Percentiles rank a stretch among this genome's conserved stretches.
These are phyloP conservation scores for Virgularia gustaviana DNA, from an alignment of 92 coral and sea anemone species.

Conservation along the genomic window DNA sequence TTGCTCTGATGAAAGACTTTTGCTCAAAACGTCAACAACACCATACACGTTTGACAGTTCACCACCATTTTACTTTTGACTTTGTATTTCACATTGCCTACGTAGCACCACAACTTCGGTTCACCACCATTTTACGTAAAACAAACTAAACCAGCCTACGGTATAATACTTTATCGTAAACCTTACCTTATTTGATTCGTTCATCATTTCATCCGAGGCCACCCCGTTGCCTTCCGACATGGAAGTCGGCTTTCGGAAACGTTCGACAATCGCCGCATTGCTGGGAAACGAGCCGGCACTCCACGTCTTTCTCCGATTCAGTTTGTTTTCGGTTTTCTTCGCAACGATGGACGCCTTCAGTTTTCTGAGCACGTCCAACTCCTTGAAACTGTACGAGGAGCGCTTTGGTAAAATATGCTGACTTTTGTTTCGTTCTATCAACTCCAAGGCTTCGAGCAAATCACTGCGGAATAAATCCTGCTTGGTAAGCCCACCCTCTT, in stretches of 20 bases:
- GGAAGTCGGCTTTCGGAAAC: slow-evolving; percentile 25
- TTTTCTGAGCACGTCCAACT: slow-evolving; percentile 30
- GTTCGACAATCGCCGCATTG: slow-evolving; percentile 5
- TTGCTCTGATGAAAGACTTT: too few species aligned
- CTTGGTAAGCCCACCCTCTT: background rate
- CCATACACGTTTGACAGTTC: too few species aligned
- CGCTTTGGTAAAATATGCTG: slow-evolving; percentile 30
- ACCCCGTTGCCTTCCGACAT: slow-evolving; percentile 5
- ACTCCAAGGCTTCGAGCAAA: slow-evolving; percentile 26
- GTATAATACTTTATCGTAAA: background rate
- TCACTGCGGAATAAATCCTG: slow-evolving; percentile 24
- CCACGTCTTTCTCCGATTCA: slow-evolving; percentile 41
- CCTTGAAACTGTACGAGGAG: slow-evolving; percentile 33
- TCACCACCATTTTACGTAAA: too few species aligned
- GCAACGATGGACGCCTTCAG: slow-evolving; percentile 20
- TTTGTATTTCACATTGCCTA: too few species aligned
- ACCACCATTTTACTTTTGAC: too few species aligned
- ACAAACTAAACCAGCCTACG: too few species aligned
- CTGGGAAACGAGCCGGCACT: slow-evolving; percentile 34
- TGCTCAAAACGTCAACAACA: too few species aligned
- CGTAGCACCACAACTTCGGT: too few species aligned
- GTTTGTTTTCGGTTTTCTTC: slow-evolving; percentile 27
- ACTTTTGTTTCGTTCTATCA: slow-evolving; percentile 17
- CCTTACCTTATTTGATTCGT: slow-evolving; percentile 12
- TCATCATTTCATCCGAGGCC: background rate